Conservation (phyloP, 2,113 vertebrate genomes). For the Apteryx mantelli region DNA sequence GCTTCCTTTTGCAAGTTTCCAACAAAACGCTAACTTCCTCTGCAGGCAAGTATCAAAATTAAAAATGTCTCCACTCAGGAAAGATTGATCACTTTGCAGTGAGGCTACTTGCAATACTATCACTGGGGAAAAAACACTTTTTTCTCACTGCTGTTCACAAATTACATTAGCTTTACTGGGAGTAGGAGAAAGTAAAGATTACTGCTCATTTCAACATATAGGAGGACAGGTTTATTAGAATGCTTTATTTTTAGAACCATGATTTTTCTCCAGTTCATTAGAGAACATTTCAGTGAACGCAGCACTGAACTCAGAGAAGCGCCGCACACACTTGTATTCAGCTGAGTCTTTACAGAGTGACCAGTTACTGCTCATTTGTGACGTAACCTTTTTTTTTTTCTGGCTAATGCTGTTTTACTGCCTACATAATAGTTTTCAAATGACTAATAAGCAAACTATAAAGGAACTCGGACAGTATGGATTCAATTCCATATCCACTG, state of each 20-base stretch:
- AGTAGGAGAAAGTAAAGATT: not conserved
- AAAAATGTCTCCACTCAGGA: not conserved
- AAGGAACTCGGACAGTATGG: not conserved
- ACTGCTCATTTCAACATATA: not conserved
- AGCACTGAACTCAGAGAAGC: not conserved
- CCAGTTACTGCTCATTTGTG: not conserved
- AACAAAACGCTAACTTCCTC: not conserved
- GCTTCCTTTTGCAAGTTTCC: not conserved
- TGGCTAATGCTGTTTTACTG: not conserved
- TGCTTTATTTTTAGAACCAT: conserved; percentile 10
- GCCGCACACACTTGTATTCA: not conserved
- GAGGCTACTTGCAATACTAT: not conserved
- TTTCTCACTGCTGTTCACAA: not conserved
- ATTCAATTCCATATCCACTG: not conserved
- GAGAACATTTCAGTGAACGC: not conserved
- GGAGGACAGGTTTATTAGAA: not conserved
- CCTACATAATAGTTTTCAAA: not conserved
- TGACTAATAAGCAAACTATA: not conserved
- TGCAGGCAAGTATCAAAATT: not conserved
- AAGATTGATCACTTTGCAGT: not conserved
- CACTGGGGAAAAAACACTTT: not conserved
- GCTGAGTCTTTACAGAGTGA: not conserved
- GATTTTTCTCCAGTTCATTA: not conserved
- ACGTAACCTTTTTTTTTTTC: not conserved
- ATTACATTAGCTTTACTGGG: not conserved